A percentile compares a stretch with the other conserved stretches of the same genome.
Conservation (phyloP, 1,140 invertebrate genomes). For the Panulirus ornatus region DNA sequence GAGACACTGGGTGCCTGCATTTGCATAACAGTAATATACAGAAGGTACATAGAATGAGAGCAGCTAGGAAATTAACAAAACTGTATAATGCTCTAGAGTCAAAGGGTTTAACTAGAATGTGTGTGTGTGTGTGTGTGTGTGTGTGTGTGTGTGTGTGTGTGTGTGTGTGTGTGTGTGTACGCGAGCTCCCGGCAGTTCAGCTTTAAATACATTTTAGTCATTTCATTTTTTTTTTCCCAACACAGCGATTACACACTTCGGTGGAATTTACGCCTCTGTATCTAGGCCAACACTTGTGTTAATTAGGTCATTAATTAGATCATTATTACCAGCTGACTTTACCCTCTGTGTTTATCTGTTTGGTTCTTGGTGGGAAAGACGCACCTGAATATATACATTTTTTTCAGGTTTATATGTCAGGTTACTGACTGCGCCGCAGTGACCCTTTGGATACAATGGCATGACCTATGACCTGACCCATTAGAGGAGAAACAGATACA, state of each 20-base stretch:
- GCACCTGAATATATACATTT: too few relatives aligned
- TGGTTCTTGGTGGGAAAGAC: neutral
- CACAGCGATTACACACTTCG: slow-evolving; percentile 46
- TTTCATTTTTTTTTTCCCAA: slow-evolving; percentile 37
- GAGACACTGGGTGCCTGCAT: too few relatives aligned
- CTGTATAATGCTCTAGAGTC: neutral
- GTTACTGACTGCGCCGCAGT: too few relatives aligned
- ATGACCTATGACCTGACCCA: too few relatives aligned
- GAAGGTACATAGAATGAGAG: too few relatives aligned
- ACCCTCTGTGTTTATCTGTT: neutral
- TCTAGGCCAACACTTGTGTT: slow-evolving; percentile 23
- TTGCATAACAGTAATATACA: too few relatives aligned
- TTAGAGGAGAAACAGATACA: too few relatives aligned
- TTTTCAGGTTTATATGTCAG: too few relatives aligned
- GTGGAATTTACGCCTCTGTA: slow-evolving; percentile 4
- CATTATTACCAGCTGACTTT: slow-evolving; percentile 25
- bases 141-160: too few relatives aligned
- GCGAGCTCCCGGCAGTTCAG: slow-evolving; percentile 34
- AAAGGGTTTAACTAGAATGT: slow-evolving; percentile 37
- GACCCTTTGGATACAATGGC: too few relatives aligned
- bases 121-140: neutral
- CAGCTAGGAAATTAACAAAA: too few relatives aligned
- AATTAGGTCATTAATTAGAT: slow-evolving; percentile 5
- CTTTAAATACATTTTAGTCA: slow-evolving; percentile 53
- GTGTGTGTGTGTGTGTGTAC: too few relatives aligned